Base-by-base conservation (phyloP, 1,140 invertebrate genomes). In the Drosophila arizonae region DNA sequence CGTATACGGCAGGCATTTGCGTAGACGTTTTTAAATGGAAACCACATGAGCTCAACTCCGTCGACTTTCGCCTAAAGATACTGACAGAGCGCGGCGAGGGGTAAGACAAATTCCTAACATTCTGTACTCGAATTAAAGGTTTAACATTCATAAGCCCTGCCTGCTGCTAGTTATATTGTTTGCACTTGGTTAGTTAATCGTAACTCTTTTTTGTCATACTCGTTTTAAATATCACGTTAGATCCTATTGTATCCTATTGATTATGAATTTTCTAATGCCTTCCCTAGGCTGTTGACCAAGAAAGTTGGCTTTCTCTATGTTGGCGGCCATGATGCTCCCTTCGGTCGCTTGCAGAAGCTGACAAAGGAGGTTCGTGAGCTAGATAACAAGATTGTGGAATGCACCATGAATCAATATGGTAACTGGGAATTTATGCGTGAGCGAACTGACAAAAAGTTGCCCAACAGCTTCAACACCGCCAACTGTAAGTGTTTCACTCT, bases 1-100 rank as follows among this genome's bases (percentile, higher is more conserved):
- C 95, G 0, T 99, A 99, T 91, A 92, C 93, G n/a, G 86, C 95
- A 36, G 99, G 99, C 1, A 92, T 94, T 10, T 98, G 96, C 90
- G 91, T 93, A n/a, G 94, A 95, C 48, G 96, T 99, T 0, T 92
- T 99, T 2, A 99, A 99, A 92, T 99, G 99, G 99, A 99, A 99
- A 92, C 99, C 99, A 0, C 93, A 95, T 4, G 94, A 95, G 39
- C 93, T 97, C 82, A 99, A 99, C 92, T 99, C 98, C 3, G 95
- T 99, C 1, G 99, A 99, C 93, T 99, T 99, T 92, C 95, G 94
- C 82, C 92, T 99, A 13, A 96, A 96, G 92, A 96, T 99, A 52
- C 94, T 94, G 0, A 95, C 92, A 28, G 95, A 96, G 91, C 92
- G 93, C 17, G 95, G 96, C 45, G 86, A 92, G 73, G 98, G 98